Evolutionary conservation across 2,797 vertebrate genomes (phyloP).

Genomic region (Chrosomus eos): DNA sequence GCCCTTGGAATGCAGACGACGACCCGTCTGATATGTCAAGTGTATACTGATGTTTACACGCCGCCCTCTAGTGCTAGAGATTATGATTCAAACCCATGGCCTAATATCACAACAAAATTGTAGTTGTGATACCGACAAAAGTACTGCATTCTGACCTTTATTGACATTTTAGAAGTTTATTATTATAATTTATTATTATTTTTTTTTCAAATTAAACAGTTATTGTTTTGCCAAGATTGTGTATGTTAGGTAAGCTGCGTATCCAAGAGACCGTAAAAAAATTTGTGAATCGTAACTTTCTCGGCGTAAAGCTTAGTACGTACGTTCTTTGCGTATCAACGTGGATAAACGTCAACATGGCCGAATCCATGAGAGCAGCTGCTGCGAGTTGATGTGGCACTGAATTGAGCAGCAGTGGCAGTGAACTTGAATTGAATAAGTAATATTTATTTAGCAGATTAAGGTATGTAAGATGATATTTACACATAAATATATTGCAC

Average conservation of each 20-base stretch:
- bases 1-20: neutral
- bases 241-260: neutral
- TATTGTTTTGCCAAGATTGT: neutral
- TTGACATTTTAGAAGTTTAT: neutral
- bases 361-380: slow-evolving; percentile 5
- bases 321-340: slow-evolving; percentile 39
- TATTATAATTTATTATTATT: neutral
- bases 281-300: neutral
- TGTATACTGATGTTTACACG: neutral
- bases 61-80: slow-evolving; percentile 30
- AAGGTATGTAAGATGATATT: slow-evolving; percentile 42
- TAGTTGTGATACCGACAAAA: neutral
- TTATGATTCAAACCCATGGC: neutral
- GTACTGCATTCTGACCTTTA: neutral
- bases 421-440: slow-evolving; percentile 39
- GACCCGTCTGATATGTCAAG: neutral
- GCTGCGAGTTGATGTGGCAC: slow-evolving; percentile 58
- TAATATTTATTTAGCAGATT: neutral
- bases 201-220: neutral
- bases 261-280: neutral
- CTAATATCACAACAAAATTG: neutral
- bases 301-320: neutral
- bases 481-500: neutral
- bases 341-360: slow-evolving; percentile 49
- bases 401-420: neutral